Base-by-base conservation (phyloP, 2,888 invertebrate genomes). In the Thecocarcelia acutangulata region DNA sequence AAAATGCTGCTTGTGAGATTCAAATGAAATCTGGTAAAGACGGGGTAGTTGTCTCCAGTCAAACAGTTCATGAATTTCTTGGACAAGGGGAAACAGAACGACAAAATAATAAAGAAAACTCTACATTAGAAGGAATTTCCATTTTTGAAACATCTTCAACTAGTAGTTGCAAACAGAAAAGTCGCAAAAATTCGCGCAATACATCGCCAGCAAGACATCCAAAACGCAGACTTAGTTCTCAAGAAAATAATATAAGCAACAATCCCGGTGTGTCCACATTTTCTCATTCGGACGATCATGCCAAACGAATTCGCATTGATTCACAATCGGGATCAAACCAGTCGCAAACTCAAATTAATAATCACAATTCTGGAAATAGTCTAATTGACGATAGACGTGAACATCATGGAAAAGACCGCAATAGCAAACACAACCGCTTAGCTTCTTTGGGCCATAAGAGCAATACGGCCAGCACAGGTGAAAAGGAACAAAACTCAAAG, bases 211-310 rank as follows among this genome's bases (percentile, higher is more conserved):
- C 85, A 8, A 89, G 90, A 5, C 84, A 86, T 63, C 87, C 89
- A 74, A 96, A 96, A 90, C 92, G 96, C 64, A 93, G 96, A 79
- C 93, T 95, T 87, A 96, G 96, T 83, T 95, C 95, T 1, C 96
- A 96, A 88, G 96, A 96, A 77, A 93, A 93, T 86, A 89, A 87
- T 46, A 85, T 87, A 17, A 87, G 86, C 42, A 83, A 68, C 9
- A 83, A 83, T 28, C 85, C 86, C 24, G 77, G 78, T 8, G 72
- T 69, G 0, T 73, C 46, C 5, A 56, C 63, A n/a, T 33, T 73
- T 21, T 6, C 54, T 15, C 56, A 87, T 28, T 85, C 86, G 9
- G 91, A 90, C 48, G 90, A 89, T 37, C 85, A 87, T 50, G 85
- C 85, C 0, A 90, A 90, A 78, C 89, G 90, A 2, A 85, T 90